Conservation (phyloP, 2,888 invertebrate species). For the Dysmachus trigonus region DNA sequence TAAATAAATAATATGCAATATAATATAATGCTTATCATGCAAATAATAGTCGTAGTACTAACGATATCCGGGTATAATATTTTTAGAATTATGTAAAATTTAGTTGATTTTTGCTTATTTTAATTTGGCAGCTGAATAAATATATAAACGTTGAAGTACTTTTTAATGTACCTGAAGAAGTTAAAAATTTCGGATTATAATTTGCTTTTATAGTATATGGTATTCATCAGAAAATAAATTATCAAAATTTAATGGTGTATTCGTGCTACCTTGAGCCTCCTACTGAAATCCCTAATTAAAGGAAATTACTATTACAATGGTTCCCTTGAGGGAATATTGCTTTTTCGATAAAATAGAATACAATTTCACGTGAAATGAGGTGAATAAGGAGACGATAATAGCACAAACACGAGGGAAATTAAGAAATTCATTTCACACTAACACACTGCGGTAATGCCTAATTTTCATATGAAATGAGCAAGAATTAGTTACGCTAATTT, state of each 20-base stretch:
- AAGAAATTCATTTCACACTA: neutral
- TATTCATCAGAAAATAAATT: no score
- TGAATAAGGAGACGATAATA: neutral
- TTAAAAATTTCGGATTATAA: no score
- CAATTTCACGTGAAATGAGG: neutral
- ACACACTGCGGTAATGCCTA: neutral
- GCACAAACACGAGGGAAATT: neutral
- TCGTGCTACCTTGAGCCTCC: neutral
- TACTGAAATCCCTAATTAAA: neutral
- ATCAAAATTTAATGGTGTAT: no score
- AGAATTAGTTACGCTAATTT: neutral
- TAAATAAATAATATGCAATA: no score
- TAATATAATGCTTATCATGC: no score
- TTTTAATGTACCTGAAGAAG: no score
- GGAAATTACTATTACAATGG: neutral
- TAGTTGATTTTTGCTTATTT: neutral
- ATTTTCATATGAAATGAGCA: neutral
- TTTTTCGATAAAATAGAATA: neutral
- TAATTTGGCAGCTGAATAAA: neutral
- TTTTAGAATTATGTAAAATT: neutral
- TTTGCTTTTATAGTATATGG: no score
- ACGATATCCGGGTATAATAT: neutral
- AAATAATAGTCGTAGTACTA: no score
- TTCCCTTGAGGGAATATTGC: neutral
- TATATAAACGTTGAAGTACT: no score